phyloP scores from a whole-genome alignment of 2,888 invertebrate genomes.

The Alcis repandata region DNA sequence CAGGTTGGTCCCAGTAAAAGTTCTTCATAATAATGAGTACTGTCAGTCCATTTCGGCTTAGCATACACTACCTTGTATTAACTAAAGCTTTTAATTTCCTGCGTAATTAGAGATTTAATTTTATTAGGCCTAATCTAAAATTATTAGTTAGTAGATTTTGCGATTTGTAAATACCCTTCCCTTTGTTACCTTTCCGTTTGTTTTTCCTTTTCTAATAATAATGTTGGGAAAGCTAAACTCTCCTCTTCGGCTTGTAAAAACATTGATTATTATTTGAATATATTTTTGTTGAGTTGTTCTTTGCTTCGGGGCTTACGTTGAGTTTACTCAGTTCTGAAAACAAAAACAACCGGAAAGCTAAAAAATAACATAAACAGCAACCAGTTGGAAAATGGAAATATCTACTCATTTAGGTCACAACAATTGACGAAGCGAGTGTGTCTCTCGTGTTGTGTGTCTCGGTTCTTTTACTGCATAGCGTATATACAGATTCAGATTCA shows the following conservation, averaged over 20 bases:
- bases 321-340: neutral
- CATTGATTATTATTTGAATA: slow-evolving; percentile 11
- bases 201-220: neutral
- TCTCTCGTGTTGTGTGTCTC: too few relatives aligned
- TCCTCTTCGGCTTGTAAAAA: slow-evolving; percentile 15
- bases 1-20: too few relatives aligned
- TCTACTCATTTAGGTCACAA: neutral
- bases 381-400: neutral
- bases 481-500: too few relatives aligned
- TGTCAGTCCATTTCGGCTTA: too few relatives aligned
- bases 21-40: too few relatives aligned
- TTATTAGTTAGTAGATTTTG: neutral
- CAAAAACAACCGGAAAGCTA: slow-evolving; percentile 1
- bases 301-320: neutral
- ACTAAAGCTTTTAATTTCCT: too few relatives aligned
- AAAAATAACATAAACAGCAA: too few relatives aligned
- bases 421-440: neutral
- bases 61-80: too few relatives aligned
- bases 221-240: slow-evolving; percentile 1
- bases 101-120: too few relatives aligned
- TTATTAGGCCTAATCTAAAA: too few relatives aligned
- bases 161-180: neutral
- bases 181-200: neutral
- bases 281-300: slow-evolving; percentile 20
- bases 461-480: too few relatives aligned